Evolutionary conservation across 2,888 invertebrate genomes (phyloP).

Genomic region (Agriotes lineatus): DNA sequence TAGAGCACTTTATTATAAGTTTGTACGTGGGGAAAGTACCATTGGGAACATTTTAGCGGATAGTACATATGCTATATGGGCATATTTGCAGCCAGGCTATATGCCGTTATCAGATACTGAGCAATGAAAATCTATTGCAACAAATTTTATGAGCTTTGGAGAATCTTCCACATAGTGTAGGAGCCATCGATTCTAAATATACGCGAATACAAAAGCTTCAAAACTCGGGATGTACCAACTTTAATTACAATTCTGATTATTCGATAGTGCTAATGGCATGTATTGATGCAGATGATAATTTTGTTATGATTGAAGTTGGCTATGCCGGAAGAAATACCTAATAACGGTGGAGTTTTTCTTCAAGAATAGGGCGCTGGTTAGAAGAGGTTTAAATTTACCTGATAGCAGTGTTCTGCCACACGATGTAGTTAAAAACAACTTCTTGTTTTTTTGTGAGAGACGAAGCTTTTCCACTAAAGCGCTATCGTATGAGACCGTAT

Average conservation of each 20-base stretch:
- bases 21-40: slow-evolving; percentile 47
- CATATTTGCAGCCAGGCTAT: slow-evolving; percentile 26
- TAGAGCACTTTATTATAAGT: slow-evolving; percentile 43
- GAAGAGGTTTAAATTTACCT: slow-evolving; percentile 35
- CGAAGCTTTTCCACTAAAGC: slow-evolving; percentile 50
- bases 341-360: slow-evolving; percentile 43
- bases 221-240: slow-evolving; percentile 48
- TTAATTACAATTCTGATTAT: slow-evolving; percentile 51
- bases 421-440: slow-evolving; percentile 18
- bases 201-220: slow-evolving; percentile 50
- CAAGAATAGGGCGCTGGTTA: slow-evolving; percentile 45
- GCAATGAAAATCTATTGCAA: no score
- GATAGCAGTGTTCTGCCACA: no score
- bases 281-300: no score
- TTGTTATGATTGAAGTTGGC: no score
- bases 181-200: no score
- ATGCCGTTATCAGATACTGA: slow-evolving; percentile 41
- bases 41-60: slow-evolving; percentile 44
- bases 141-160: slow-evolving; percentile 44
- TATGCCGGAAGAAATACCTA: slow-evolving; percentile 14
- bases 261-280: no score
- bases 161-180: slow-evolving; percentile 48
- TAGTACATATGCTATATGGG: slow-evolving; percentile 47
- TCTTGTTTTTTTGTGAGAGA: slow-evolving; percentile 49
- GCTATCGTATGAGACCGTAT: slow-evolving; percentile 50